Percentiles rank a stretch among this genome's conserved stretches.
Evolutionary conservation across 2,797 vertebrate genomes (phyloP).

Genomic region (Crocodylus rhombifer): DNA sequence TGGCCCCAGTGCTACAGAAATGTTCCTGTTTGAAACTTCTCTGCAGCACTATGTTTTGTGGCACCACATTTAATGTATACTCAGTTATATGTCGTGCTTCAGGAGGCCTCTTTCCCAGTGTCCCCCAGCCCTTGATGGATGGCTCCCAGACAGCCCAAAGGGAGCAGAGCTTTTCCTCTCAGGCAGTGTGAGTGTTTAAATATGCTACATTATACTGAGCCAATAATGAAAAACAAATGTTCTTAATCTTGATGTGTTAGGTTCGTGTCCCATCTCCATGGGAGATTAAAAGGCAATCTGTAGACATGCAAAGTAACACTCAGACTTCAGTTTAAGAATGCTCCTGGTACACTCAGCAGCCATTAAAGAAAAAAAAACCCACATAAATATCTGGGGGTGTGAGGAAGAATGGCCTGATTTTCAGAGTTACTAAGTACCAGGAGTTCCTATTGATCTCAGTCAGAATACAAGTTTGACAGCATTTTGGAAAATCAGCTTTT

Average conservation of each 20-base stretch:
- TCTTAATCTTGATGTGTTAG: not conserved
- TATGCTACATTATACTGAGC: not conserved
- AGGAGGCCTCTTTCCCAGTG: too few species aligned
- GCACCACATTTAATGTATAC: too few species aligned
- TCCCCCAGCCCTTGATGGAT: too few species aligned
- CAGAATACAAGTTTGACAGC: too few species aligned
- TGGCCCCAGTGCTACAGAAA: too few species aligned
- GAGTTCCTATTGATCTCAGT: not conserved
- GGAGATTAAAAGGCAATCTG: not conserved
- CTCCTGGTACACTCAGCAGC: not conserved
- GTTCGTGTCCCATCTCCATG: not conserved
- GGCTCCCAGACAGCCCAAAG: too few species aligned
- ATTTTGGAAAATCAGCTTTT: not conserved
- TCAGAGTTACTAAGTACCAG: not conserved
- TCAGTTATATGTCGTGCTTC: too few species aligned
- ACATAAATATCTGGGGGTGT: too few species aligned
- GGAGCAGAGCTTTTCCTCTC: not conserved
- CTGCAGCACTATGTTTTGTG: too few species aligned
- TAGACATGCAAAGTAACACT: not conserved
- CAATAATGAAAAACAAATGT: not conserved
- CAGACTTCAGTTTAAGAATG: not conserved
- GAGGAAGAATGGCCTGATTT: not conserved
- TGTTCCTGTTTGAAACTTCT: too few species aligned
- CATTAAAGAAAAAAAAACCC: not conserved
- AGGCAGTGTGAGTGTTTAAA: not conserved